Evolutionary conservation across 2,888 invertebrate species (phyloP).

Genomic region (Zele albiditarsus): DNA sequence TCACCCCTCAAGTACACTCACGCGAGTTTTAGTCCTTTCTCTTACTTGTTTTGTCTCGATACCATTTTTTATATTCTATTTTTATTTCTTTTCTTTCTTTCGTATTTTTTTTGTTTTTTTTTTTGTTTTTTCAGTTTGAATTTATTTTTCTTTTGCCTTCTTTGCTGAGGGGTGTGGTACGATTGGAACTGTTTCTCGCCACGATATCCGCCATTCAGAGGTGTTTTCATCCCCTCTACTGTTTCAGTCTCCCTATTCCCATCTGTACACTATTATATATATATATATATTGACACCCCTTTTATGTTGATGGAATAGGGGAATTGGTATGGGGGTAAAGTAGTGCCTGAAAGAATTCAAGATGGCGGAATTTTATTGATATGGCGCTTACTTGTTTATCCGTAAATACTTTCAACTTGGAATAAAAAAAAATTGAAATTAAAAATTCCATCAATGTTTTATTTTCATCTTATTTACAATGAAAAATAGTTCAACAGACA

Average conservation of each 20-base stretch:
- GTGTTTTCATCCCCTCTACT: neutral
- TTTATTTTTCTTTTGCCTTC: neutral
- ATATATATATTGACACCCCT: neutral
- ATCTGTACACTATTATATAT: neutral
- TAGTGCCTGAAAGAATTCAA: neutral
- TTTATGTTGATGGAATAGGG: slow-evolving; percentile 3
- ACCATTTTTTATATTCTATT: neutral
- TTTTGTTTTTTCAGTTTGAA: neutral
- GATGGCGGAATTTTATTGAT: slow-evolving; percentile 1
- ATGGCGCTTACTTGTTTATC: neutral
- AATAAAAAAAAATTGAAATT: too few relatives aligned
- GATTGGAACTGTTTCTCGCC: slow-evolving; percentile 3
- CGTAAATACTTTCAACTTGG: neutral
- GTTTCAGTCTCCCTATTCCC: neutral
- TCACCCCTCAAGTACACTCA: neutral
- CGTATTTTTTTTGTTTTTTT: neutral
- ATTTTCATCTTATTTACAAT: too few relatives aligned
- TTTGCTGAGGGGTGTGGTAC: neutral
- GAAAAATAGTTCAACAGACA: too few relatives aligned
- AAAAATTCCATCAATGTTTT: too few relatives aligned
- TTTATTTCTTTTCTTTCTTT: neutral
- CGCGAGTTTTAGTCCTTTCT: neutral
- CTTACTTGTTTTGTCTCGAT: neutral
- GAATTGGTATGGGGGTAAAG: neutral
- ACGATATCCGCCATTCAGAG: slow-evolving; percentile 3